These are phyloP conservation scores for Lasioglossum pauxillum DNA, from an alignment of 2,888 invertebrate species.

Conservation along the genomic window DNA sequence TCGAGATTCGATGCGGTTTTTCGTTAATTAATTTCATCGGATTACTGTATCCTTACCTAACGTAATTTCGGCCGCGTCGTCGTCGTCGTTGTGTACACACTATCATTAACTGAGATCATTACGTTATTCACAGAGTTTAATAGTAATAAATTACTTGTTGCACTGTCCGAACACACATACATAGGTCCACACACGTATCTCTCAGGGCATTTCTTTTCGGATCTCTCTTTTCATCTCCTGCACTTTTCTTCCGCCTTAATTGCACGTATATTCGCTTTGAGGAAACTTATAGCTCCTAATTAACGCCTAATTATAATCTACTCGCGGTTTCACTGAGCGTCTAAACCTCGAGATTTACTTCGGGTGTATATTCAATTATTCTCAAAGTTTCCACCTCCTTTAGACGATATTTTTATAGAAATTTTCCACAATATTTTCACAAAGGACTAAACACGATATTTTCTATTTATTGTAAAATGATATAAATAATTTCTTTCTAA, in stretches of 20 bases:
- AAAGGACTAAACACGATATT: not conserved
- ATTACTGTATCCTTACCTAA: not conserved
- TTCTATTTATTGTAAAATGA: not conserved
- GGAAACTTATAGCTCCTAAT: slow-evolving; percentile 1
- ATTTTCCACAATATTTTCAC: not conserved
- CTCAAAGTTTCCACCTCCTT: not conserved
- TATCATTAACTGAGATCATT: not conserved
- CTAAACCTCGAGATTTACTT: not conserved
- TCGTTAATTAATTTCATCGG: not conserved
- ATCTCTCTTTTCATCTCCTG: not conserved
- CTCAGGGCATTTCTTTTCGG: not conserved
- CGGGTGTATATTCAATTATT: not conserved
- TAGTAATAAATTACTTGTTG: not conserved
- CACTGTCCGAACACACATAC: not conserved
- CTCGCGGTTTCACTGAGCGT: not conserved
- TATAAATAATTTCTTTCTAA: too few relatives aligned
- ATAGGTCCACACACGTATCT: not conserved
- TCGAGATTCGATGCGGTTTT: not conserved
- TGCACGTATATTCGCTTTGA: not conserved
- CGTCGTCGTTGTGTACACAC: not conserved
- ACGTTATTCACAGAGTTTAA: not conserved
- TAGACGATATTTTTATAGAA: not conserved
- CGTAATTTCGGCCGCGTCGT: not conserved
- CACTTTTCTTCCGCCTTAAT: not conserved
- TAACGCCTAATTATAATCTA: slow-evolving; percentile 9